Base-by-base conservation (phyloP, 2,797 vertebrate genomes). In the Notoglanidium macrostoma region DNA sequence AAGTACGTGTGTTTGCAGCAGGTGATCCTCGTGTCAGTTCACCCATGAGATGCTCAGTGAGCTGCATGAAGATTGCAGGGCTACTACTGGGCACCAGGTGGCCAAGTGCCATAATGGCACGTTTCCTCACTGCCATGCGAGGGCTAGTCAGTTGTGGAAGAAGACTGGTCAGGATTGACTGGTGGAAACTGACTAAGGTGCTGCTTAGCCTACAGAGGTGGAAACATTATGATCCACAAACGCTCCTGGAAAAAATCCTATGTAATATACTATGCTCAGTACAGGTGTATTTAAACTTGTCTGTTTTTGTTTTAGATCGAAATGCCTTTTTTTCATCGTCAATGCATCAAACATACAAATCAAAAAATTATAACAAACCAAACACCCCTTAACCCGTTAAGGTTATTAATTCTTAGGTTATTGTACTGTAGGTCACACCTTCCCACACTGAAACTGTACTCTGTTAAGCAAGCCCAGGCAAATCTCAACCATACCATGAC, bases 51-150 rank as follows among this genome's bases (percentile, higher is more conserved):
- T 98, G 97, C 82, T 97, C 96, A 0, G 95, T 96, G 32, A 99
- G 97, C 92, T 98, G 97, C 0, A 95, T 95, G 94, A 99, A 98
- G 91, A 98, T 95, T 88, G 93, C 93, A 14, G 94, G 90, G 32
- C 95, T 98, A 94, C 97, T 98, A 91, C 96, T 96, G 67, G 97
- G 94, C 82, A 99, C 97, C 91, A 99, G 95, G 90, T 98, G 96
- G 32, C 98, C 97, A 0, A 99, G 94, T 0, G 97, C 98, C 86
- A 97, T 94, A 78, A 98, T 97, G 46, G 97, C 96, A 68, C 98
- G 95, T 91, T 99, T 99, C 86, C 98, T 96, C 11, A 99, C 97
- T 0, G 98, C 98, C 94, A 98, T 95, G 70, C 98, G 96, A 44
- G 97, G 93, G 91, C 97, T 99, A 1, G 94, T 98, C 88, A 99